Evolutionary conservation across 2,888 invertebrate genomes (phyloP), one percentile per base, ranked within the genome.

Genomic region (Electrophaes corylata): DNA sequence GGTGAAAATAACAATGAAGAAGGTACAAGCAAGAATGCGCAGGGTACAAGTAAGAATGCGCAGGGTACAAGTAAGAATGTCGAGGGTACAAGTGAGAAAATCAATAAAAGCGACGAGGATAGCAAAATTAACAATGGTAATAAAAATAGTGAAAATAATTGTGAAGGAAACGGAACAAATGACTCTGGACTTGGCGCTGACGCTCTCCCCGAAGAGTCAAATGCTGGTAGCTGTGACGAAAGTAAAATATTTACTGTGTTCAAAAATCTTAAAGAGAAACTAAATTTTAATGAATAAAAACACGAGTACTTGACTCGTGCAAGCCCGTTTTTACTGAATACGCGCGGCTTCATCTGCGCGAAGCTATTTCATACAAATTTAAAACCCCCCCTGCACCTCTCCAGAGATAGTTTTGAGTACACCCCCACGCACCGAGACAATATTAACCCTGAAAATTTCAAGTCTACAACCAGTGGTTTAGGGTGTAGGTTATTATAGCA

Each of bases 241-340:
- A 83, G 64, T 72, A 79, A 80, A 72, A 85, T 91, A 65, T 89
- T 83, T 53, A 77, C 66, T 59, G 60, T 79, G 39, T 79, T 90
- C 57, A 87, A 78, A 69, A 81, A 77, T 69, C 74, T 91, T 52
- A 79, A 73, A 73, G 88, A 91, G 11, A 91, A 89, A 70, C 76
- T 89, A 56, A 81, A 74, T 65, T 78, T 78, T 65, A 50, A 58
- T 40, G 53, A 52, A 44, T 45, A 45, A 19, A 14, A n/a, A n/a
- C n/a, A n/a, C n/a, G n/a, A n/a, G n/a, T n/a, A n/a, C n/a, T n/a
- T n/a, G n/a, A n/a, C n/a, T n/a, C n/a, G n/a, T n/a, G n/a, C n/a
- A n/a, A n/a, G n/a, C n/a, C n/a, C n/a, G n/a, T n/a, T n/a, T n/a
- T n/a, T n/a, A n/a, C n/a, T n/a, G n/a, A n/a, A n/a, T n/a, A n/a